Conservation (phyloP, 2,888 invertebrate genomes). For the Oscheius sp. region DNA sequence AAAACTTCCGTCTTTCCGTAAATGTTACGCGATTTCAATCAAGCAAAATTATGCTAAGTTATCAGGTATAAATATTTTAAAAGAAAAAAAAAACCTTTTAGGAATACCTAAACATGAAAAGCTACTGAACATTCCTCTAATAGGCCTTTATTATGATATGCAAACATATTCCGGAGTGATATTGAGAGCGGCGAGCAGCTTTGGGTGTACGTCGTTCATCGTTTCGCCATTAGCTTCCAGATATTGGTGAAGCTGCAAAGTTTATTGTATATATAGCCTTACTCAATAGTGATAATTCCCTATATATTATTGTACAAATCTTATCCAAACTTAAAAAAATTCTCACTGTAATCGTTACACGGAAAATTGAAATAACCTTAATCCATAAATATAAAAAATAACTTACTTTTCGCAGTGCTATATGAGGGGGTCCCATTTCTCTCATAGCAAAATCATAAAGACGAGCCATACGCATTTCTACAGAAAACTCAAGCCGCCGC, state of each 20-base stretch:
- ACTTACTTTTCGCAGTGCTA: constrained; percentile 29
- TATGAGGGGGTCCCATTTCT: constrained; percentile 37
- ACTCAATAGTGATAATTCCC: background rate
- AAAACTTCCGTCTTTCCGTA: constrained; percentile 55
- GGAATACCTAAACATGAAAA: constrained; percentile 18
- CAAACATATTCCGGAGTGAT: constrained; percentile 36
- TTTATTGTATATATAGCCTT: background rate
- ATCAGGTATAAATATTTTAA: constrained; percentile 46
- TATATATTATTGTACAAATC: background rate
- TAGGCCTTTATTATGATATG: constrained; percentile 21
- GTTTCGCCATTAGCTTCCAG: constrained; percentile 50
- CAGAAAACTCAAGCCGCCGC: constrained; percentile 31
- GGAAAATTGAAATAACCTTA: background rate
- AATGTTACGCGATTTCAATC: constrained; percentile 68
- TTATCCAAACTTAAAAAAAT: background rate
- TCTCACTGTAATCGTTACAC: background rate
- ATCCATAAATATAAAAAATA: background rate
- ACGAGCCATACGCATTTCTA: constrained; percentile 37
- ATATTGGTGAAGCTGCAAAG: constrained; percentile 49
- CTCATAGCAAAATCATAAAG: constrained; percentile 36
- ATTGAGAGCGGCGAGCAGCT: constrained; percentile 41
- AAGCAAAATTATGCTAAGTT: constrained; percentile 61
- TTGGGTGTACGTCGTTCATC: constrained; percentile 58
- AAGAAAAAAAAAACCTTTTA: background rate
- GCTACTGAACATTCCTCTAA: background rate